Evolutionary conservation across 2,797 vertebrate species (phyloP).

Genomic region (Nyctibius grandis): DNA sequence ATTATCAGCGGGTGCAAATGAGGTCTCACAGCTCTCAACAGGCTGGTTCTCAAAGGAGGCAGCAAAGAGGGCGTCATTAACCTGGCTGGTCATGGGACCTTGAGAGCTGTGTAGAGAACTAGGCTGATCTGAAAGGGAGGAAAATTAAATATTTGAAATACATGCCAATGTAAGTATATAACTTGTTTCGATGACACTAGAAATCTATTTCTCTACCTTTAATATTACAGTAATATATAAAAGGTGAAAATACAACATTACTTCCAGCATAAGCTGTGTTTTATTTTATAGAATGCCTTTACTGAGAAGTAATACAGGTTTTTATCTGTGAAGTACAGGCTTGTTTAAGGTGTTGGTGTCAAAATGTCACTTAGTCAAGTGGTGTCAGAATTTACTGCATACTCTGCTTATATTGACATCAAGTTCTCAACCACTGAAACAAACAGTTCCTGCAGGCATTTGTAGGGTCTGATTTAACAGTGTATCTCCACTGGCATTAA

Average conservation of each 20-base stretch:
- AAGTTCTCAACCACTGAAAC: background rate
- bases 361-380: background rate
- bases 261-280: background rate
- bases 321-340: background rate
- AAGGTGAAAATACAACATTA: background rate
- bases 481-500: background rate
- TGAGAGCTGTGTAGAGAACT: conserved; percentile 84
- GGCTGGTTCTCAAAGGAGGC: conserved; percentile 36
- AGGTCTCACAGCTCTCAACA: conserved; percentile 56
- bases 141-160: background rate
- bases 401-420: background rate
- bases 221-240: background rate
- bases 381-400: background rate
- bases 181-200: background rate
- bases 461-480: background rate
- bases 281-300: background rate
- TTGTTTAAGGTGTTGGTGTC: background rate
- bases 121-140: conserved; percentile 78
- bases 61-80: conserved; percentile 75
- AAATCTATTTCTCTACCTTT: background rate
- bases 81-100: conserved; percentile 64
- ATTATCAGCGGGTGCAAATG: background rate
- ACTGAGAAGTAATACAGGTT: background rate
- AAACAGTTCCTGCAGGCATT: background rate
- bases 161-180: background rate